Evolutionary conservation across 2,888 invertebrate species (phyloP), one percentile per base, ranked within the genome.

Genomic region (Ophion obscuratus): DNA sequence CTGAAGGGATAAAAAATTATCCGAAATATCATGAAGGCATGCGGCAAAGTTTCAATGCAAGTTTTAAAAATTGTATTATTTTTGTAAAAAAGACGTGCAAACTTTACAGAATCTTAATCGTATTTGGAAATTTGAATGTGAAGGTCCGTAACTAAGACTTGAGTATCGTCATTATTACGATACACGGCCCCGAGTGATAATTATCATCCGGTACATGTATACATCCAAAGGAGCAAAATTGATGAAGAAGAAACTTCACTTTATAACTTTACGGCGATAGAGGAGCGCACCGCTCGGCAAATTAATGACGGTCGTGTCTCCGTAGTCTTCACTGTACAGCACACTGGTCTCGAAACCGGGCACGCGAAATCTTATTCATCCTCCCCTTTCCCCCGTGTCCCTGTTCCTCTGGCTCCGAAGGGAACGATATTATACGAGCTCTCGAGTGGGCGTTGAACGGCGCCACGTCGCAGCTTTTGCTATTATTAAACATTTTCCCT

Each of bases 401-500:
- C 47, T 47, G 0, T 3, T 11, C 47, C 47, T 47, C 47, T 14
- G 14, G 47, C 47, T 47, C 47, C 57, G 68, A 57, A 24, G 71
- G 27, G 62, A 81, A 81, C 80, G 81, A 86, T 83, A 83, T 86
- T 86, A 83, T 83, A 83, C 83, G 83, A 83, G 86, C 62, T 81
- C 77, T 68, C 76, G 77, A 83, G 86, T 86, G 76, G 83, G 83
- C 83, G 86, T 81, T 77, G 62, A 83, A 66, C 64, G 78, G 80
- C 75, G 75, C 75, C 62, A 44, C 77, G 84, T 85, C 62, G 78
- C 76, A 81, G 83, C 83, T 86, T 80, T 83, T 78, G 83, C 83
- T 85, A 85, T 87, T 87, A 87, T 85, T 87, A 87, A 87, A 87
- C 87, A 87, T 87, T 87, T 81, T 87, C 85, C 83, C 83, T 85